These are phyloP conservation scores for Amiota communis DNA, from an alignment of 2,888 invertebrate species.

Conservation along the genomic window DNA sequence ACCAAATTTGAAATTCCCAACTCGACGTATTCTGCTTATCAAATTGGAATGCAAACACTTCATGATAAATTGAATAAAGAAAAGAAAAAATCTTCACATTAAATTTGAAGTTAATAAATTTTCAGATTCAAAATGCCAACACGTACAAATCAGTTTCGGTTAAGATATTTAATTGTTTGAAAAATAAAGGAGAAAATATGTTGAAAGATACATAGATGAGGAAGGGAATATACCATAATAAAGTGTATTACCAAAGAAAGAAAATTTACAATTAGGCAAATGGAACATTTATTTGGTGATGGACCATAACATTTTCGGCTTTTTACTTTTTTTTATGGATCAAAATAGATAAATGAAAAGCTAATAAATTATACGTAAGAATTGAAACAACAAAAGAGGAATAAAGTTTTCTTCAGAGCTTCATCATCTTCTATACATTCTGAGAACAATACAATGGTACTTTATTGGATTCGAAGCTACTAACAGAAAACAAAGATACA, in stretches of 20 bases:
- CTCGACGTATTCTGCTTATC: neutral
- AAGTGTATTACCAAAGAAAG: neutral
- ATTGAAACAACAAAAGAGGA: slow-evolving; percentile 7
- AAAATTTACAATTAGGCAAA: slow-evolving; percentile 19
- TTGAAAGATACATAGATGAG: neutral
- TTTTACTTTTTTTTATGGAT: neutral
- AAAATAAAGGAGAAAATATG: neutral
- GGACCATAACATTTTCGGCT: neutral
- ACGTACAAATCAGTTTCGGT: slow-evolving; percentile 19
- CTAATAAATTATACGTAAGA: slow-evolving; percentile 24
- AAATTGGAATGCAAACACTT: neutral
- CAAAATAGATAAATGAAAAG: slow-evolving; percentile 25
- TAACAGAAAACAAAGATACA: slow-evolving; percentile 1
- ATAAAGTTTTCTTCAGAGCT: no score
- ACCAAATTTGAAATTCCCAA: neutral
- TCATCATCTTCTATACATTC: neutral
- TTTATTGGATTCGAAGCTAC: neutral
- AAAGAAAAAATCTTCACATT: slow-evolving; percentile 6
- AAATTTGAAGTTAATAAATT: slow-evolving; percentile 14
- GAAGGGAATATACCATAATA: neutral
- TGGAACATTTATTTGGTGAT: slow-evolving; percentile 25
- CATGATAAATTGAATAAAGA: slow-evolving; percentile 16
- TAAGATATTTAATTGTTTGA: slow-evolving; percentile 15
- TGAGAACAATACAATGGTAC: slow-evolving; percentile 1
- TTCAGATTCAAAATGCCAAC: slow-evolving; percentile 10